These are phyloP conservation scores for Forficula auricularia DNA, from an alignment of 1,140 invertebrate genomes.

Conservation along the genomic window DNA sequence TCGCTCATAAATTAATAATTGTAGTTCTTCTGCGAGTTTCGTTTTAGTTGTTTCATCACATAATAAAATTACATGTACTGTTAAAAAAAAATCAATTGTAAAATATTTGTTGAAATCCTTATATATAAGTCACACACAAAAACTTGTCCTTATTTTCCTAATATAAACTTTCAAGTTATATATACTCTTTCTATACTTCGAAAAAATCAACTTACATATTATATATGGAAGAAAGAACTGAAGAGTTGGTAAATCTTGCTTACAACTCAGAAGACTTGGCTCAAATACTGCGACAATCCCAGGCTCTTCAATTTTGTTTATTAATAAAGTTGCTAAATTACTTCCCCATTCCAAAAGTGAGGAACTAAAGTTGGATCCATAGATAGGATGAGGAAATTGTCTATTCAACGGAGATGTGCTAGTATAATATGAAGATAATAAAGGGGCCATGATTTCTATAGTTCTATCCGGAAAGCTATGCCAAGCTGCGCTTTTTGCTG, in stretches of 20 bases:
- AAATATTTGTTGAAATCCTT: too few species aligned
- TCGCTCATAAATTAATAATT: too few species aligned
- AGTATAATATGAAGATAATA: slow-evolving; percentile 39
- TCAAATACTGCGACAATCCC: slow-evolving; percentile 35
- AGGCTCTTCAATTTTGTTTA: slow-evolving; percentile 33
- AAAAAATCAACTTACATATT: slow-evolving; percentile 28
- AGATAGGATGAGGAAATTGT: slow-evolving; percentile 25
- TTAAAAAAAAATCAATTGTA: too few species aligned
- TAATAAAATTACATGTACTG: too few species aligned
- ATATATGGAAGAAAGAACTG: slow-evolving; percentile 56
- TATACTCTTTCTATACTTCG: too few species aligned
- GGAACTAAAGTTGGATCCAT: slow-evolving; percentile 15
- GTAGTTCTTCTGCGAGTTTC: too few species aligned
- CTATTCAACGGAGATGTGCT: slow-evolving; percentile 10
- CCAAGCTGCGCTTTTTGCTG: slow-evolving; percentile 40
- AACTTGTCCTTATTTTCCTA: too few species aligned
- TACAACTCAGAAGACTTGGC: slow-evolving; percentile 48
- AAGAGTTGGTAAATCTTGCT: slow-evolving; percentile 43
- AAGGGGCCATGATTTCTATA: slow-evolving; percentile 50
- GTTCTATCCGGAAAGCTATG: slow-evolving; percentile 41
- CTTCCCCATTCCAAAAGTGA: slow-evolving; percentile 10
- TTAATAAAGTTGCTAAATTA: slow-evolving; percentile 41
- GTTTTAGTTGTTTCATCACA: too few species aligned
- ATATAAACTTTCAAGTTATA: too few species aligned
- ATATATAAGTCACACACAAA: too few species aligned